Evolutionary conservation across 2,797 vertebrate genomes (phyloP).

Genomic region (Sebastes goodei): DNA sequence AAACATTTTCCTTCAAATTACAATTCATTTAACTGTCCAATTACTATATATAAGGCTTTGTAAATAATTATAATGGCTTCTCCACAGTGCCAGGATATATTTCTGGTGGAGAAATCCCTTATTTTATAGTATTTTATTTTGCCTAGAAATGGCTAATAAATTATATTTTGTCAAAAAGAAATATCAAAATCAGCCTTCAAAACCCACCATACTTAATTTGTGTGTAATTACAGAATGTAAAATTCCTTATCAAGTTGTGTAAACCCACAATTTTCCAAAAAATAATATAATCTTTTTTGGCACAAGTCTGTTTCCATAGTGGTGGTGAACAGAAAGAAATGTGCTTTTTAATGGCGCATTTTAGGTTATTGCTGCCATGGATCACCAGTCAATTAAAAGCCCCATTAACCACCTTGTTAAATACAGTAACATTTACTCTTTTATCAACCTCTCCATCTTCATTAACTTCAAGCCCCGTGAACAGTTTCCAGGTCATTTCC

Average conservation of each 20-base stretch:
- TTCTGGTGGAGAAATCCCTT: not conserved
- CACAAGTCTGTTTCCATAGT: not conserved
- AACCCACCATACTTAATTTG: not conserved
- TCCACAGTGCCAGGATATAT: not conserved
- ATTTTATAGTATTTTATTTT: not conserved
- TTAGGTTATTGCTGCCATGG: not conserved
- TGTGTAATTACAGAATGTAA: not conserved
- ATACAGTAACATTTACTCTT: not conserved
- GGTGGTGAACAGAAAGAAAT: not conserved
- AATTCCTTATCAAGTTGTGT: not conserved
- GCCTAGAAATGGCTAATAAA: not conserved
- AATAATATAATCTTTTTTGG: not conserved
- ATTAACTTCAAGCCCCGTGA: conserved; percentile 24
- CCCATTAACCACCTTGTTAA: conserved; percentile 19
- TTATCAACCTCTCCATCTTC: conserved; percentile 37
- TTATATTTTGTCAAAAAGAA: too few relatives aligned
- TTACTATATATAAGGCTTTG: too few relatives aligned
- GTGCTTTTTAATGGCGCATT: not conserved
- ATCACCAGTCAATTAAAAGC: conserved; percentile 16
- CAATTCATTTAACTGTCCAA: too few relatives aligned
- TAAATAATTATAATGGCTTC: too few relatives aligned
- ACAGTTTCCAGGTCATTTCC: conserved; percentile 30
- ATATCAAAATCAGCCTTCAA: too few relatives aligned
- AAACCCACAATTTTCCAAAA: not conserved
- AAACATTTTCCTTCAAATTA: too few relatives aligned